These are phyloP conservation scores for Galeruca laticollis DNA, from an alignment of 2,888 invertebrate genomes.

Conservation along the genomic window DNA sequence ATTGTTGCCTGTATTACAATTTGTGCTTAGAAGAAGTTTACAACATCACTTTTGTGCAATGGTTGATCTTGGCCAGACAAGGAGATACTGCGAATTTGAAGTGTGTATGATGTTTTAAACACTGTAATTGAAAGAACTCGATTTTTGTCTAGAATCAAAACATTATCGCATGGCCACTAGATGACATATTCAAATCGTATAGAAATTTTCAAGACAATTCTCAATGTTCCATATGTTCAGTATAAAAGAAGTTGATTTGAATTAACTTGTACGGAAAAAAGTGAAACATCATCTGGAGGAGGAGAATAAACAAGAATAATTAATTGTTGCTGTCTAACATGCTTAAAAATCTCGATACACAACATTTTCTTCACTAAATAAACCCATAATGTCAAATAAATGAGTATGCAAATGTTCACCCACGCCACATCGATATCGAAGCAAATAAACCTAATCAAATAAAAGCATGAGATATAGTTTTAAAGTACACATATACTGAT, in stretches of 20 bases:
- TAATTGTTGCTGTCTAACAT: slow-evolving; percentile 26
- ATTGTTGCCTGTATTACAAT: no score
- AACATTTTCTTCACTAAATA: slow-evolving; percentile 48
- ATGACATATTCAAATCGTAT: no score
- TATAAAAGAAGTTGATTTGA: background rate
- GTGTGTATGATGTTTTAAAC: no score
- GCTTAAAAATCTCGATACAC: slow-evolving; percentile 27
- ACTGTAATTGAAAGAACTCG: no score
- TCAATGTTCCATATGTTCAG: no score
- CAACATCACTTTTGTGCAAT: no score
- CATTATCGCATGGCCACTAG: no score
- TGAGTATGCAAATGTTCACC: slow-evolving; percentile 58
- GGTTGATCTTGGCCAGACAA: no score
- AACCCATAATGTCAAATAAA: slow-evolving; percentile 53
- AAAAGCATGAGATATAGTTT: slow-evolving; percentile 53
- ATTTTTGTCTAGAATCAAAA: no score
- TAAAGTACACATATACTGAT: slow-evolving; percentile 61
- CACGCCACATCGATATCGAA: slow-evolving; percentile 39
- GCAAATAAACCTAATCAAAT: slow-evolving; percentile 51
- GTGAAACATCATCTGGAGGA: background rate
- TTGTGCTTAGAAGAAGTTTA: no score
- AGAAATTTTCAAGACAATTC: no score
- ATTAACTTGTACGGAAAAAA: background rate
- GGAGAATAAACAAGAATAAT: slow-evolving; percentile 26
- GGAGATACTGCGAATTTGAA: no score